Conservation (phyloP, 2,797 vertebrate species). For the Sebastes nivosus region DNA sequence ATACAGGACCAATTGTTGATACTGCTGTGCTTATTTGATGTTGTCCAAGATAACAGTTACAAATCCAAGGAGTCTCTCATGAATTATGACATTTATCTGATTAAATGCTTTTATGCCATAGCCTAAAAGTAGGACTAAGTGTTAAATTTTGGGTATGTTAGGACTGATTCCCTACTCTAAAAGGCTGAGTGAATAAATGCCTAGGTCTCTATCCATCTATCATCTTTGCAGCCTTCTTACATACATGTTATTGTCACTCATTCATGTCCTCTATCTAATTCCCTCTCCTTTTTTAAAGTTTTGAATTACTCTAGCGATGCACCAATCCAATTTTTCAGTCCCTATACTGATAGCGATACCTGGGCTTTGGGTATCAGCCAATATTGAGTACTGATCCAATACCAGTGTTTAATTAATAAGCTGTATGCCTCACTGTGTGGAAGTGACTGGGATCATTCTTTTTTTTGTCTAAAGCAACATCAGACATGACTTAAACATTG, state of each 20-base stretch:
- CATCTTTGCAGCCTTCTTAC: background rate
- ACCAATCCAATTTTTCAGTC: too few species aligned
- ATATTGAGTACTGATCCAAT: too few species aligned
- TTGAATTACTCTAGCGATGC: background rate
- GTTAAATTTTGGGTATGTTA: background rate
- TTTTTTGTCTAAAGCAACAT: too few species aligned
- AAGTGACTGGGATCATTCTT: too few species aligned
- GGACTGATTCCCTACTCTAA: background rate
- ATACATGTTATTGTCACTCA: background rate
- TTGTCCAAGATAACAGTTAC: background rate
- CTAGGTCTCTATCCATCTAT: background rate
- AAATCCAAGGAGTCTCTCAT: background rate
- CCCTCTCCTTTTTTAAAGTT: background rate
- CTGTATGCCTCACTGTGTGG: too few species aligned
- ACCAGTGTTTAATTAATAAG: too few species aligned
- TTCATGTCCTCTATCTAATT: background rate
- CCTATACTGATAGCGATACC: too few species aligned
- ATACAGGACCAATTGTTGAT: background rate
- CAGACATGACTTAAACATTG: too few species aligned
- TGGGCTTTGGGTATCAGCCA: too few species aligned
- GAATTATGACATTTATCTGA: background rate
- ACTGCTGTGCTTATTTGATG: background rate
- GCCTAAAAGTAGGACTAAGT: background rate
- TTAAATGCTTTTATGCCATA: background rate
- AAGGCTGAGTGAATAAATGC: background rate